Evolutionary conservation across 2,797 vertebrate genomes (phyloP).

Genomic region (Oreochromis grahami): DNA sequence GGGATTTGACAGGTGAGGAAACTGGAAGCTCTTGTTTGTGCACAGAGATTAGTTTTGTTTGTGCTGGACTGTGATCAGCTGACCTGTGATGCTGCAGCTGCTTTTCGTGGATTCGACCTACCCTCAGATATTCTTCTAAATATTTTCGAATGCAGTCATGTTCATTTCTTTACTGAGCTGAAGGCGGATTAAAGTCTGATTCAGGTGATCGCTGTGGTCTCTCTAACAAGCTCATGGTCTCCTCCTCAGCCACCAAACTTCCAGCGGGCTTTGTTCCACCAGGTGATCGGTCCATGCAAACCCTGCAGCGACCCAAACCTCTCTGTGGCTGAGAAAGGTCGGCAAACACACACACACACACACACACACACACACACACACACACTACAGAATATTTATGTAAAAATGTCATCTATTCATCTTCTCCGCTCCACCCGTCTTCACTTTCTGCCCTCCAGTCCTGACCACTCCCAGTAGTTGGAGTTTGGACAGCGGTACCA

Average conservation of each 20-base stretch:
- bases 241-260: slow-evolving; percentile 82
- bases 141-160: fast-evolving
- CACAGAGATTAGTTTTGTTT: fast-evolving
- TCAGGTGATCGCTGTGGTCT: background rate
- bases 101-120: background rate
- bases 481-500: slow-evolving; percentile 94
- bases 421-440: slow-evolving; percentile 65
- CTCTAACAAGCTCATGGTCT: background rate
- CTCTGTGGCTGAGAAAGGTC: slow-evolving; percentile 97
- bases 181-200: fast-evolving
- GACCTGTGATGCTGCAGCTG: background rate
- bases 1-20: background rate
- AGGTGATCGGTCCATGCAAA: slow-evolving; percentile 92
- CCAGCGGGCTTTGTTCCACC: slow-evolving; percentile 92
- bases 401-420: background rate
- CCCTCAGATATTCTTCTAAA: fast-evolving
- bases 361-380: background rate
- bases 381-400: background rate
- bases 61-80: fast-evolving
- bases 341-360: background rate
- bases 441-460: slow-evolving; percentile 75
- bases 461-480: slow-evolving; percentile 93
- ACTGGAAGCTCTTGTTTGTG: background rate
- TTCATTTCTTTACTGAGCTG: background rate
- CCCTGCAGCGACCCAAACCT: slow-evolving; percentile 98